These are phyloP conservation scores for Phenacoccus solenopsis DNA, from an alignment of 1,140 invertebrate genomes.

Conservation along the genomic window DNA sequence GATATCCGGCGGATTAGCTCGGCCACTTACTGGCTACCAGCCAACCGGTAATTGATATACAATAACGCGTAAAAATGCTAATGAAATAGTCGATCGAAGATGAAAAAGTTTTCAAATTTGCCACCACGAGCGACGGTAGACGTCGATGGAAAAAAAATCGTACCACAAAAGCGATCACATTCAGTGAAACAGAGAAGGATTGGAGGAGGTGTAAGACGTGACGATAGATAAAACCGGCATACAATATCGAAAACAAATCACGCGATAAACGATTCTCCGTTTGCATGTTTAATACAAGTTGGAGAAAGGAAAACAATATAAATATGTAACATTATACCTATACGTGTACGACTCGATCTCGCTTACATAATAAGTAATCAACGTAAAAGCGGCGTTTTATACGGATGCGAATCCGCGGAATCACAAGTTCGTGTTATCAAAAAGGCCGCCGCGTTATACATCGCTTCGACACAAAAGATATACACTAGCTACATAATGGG, in stretches of 20 bases:
- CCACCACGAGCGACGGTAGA: neutral
- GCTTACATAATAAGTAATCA: constrained; percentile 15
- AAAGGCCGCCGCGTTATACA: neutral
- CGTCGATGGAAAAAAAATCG: neutral
- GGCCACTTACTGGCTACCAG: neutral
- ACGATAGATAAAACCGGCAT: neutral
- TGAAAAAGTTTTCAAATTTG: neutral
- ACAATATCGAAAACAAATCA: neutral
- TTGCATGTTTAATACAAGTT: neutral
- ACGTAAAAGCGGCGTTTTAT: neutral
- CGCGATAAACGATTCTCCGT: constrained; percentile 1
- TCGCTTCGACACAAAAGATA: no score
- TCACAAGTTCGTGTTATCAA: neutral
- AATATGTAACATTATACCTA: neutral
- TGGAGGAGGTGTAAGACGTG: neutral
- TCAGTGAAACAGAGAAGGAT: neutral
- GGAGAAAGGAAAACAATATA: constrained; percentile 9
- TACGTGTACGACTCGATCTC: neutral
- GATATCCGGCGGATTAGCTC: no score
- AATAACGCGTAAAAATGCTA: neutral
- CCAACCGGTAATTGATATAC: neutral
- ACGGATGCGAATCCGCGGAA: neutral
- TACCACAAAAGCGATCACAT: neutral
- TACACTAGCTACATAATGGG: no score
- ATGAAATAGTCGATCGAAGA: neutral